Base-by-base conservation (phyloP, 2,113 vertebrate species). In the Tenebrosternarchus preto region DNA sequence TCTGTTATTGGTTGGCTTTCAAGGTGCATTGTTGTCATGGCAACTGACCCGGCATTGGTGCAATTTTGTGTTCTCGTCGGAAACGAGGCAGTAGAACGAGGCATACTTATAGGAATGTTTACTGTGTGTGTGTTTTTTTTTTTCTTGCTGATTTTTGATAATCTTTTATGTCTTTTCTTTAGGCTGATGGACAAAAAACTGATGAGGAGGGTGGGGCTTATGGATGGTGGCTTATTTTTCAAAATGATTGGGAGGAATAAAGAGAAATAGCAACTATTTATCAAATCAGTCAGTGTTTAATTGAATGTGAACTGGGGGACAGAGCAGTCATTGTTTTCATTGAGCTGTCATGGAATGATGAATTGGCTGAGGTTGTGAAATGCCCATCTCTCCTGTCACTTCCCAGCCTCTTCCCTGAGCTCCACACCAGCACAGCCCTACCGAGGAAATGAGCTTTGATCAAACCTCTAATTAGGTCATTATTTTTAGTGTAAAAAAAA, bases 261-360 rank as follows among this genome's bases (percentile, higher is more conserved):
- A 78, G 63, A 84, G 69, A 73, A 84, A 69, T 73, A 56, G 61
- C 78, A 75, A 81, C 84, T 84, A 82, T 85, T 87, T 84, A 87
- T 87, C 86, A 87, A 83, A 85, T 60, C 72, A 61, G 80, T 85
- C 85, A 76, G 84, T 80, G 78, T 82, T 87, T 87, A 87, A 87
- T 87, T 87, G 83, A 86, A 87, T 85, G 86, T 84, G 82, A 86
- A 85, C 73, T 83, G 55, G 72, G 68, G 79, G 81, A 82, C 78
- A 82, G 82, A 84, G 82, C 76, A 77, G 84, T 84, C 84, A 73
- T 73, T 85, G 81, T 84, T 83, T 80, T 82, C 84, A 82, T 81
- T 82, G 82, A 84, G 84, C 86, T 82, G 82, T 87, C 86, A 22
- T 9, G 27, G 66, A 39, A 78, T 87, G 86, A 87, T 84, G 82